A percentile compares a stretch with the other conserved stretches of the same genome.
Evolutionary conservation across 2,888 invertebrate species (phyloP).

Genomic region (Eupithecia pulchellata): DNA sequence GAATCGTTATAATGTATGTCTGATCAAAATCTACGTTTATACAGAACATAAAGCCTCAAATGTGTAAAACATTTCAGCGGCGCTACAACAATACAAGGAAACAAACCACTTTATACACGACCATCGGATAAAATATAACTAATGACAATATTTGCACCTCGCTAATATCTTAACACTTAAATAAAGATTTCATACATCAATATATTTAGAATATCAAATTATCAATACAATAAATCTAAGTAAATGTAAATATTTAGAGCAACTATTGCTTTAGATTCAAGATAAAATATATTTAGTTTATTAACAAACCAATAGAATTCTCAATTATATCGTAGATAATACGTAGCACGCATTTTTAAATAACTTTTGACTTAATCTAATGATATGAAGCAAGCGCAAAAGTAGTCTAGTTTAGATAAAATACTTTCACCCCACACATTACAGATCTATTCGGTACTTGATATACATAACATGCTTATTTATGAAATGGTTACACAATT

Average conservation of each 20-base stretch:
- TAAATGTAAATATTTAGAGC: constrained; percentile 44
- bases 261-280: constrained; percentile 41
- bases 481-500: neutral
- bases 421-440: constrained; percentile 16
- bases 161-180: neutral
- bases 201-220: constrained; percentile 35
- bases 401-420: constrained; percentile 43
- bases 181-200: constrained; percentile 27
- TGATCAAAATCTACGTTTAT: constrained; percentile 23
- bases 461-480: neutral
- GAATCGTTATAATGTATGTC: neutral
- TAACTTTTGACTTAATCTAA: constrained; percentile 71
- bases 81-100: constrained; percentile 23
- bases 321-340: constrained; percentile 34
- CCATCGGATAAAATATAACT: neutral
- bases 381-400: constrained; percentile 82
- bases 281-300: constrained; percentile 43
- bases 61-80: constrained; percentile 19
- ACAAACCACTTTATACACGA: constrained; percentile 13
- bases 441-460: constrained; percentile 4
- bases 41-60: constrained; percentile 40
- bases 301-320: constrained; percentile 45
- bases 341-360: constrained; percentile 38
- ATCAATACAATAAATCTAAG: constrained; percentile 32
- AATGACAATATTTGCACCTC: constrained; percentile 2